These are phyloP conservation scores for Pseudomyrmex dendroicus DNA, from an alignment of 1,140 invertebrate species.

Conservation along the genomic window DNA sequence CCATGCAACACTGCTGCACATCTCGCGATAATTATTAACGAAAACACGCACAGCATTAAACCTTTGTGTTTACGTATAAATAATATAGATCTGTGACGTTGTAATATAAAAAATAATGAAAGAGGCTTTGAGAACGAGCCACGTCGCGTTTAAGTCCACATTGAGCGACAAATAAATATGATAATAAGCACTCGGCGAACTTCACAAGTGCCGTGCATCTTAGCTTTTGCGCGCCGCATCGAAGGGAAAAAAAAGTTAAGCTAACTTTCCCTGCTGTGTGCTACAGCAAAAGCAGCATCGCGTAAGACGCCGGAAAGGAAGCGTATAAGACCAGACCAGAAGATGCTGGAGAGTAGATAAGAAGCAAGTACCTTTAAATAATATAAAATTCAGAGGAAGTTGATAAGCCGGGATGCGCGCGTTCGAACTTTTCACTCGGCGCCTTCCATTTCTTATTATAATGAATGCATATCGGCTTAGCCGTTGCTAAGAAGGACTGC, in stretches of 20 bases:
- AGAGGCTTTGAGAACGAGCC: too few relatives aligned
- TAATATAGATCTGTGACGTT: too few relatives aligned
- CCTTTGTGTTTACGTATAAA: too few relatives aligned
- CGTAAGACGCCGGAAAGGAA: conserved; percentile 59
- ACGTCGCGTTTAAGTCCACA: conserved; percentile 66
- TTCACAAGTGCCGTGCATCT: conserved; percentile 80
- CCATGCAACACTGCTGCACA: neutral
- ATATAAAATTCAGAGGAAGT: conserved; percentile 84
- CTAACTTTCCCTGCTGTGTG: conserved; percentile 75
- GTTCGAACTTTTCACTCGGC: conserved; percentile 84
- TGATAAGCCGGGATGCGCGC: conserved; percentile 81
- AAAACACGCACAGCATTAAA: too few relatives aligned
- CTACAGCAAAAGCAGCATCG: conserved; percentile 6
- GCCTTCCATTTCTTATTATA: conserved; percentile 84
- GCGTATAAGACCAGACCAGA: conserved; percentile 53
- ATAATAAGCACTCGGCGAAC: conserved; percentile 80
- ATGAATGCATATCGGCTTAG: conserved; percentile 86
- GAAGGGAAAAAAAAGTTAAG: conserved; percentile 76
- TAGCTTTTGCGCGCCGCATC: conserved; percentile 75
- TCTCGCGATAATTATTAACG: neutral
- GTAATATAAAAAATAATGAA: neutral
- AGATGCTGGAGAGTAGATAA: conserved; percentile 32
- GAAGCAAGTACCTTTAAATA: conserved; percentile 82
- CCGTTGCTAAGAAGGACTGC: conserved; percentile 75
- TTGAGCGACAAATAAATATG: conserved; percentile 83